These are phyloP conservation scores for Acrobasis consociella DNA, from an alignment of 2,888 invertebrate species.

Conservation along the genomic window DNA sequence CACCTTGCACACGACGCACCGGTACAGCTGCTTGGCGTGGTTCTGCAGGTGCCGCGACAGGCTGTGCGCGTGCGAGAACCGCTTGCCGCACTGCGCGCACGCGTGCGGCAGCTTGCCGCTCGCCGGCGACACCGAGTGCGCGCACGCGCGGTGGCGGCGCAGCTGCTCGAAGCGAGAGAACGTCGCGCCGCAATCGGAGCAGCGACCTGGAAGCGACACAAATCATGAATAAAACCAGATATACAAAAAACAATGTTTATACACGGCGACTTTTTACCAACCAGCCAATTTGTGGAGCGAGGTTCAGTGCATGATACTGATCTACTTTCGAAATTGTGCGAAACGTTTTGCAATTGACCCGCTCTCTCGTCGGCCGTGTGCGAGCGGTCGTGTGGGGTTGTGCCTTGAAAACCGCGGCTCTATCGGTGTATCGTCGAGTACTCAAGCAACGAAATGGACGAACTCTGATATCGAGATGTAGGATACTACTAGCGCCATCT, in stretches of 20 bases:
- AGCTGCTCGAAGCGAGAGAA: conserved; percentile 73
- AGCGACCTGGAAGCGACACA: conserved; percentile 52
- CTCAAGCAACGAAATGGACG: no score
- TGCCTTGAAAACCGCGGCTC: no score
- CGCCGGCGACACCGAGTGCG: conserved; percentile 43
- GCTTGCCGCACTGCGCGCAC: conserved; percentile 72
- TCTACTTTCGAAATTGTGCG: no score
- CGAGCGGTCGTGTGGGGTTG: conserved; percentile 56
- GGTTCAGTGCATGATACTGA: no score
- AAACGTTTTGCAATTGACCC: conserved; percentile 43
- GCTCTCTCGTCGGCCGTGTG: conserved; percentile 72
- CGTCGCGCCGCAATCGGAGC: conserved; percentile 57
- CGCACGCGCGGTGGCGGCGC: conserved; percentile 59
- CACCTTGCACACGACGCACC: conserved; percentile 77
- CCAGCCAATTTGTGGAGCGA: no score
- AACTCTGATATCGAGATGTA: no score
- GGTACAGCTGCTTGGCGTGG: conserved; percentile 74
- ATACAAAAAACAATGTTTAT: no score
- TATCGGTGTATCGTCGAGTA: no score
- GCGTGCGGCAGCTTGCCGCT: conserved; percentile 52
- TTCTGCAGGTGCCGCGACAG: conserved; percentile 75
- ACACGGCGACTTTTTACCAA: no score
- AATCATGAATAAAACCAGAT: no score
- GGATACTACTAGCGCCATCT: no score
- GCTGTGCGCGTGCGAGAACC: conserved; percentile 70